A percentile compares a stretch with the other conserved stretches of the same genome.
Conservation (phyloP, 2,113 vertebrate species). For the Euleptes europaea region DNA sequence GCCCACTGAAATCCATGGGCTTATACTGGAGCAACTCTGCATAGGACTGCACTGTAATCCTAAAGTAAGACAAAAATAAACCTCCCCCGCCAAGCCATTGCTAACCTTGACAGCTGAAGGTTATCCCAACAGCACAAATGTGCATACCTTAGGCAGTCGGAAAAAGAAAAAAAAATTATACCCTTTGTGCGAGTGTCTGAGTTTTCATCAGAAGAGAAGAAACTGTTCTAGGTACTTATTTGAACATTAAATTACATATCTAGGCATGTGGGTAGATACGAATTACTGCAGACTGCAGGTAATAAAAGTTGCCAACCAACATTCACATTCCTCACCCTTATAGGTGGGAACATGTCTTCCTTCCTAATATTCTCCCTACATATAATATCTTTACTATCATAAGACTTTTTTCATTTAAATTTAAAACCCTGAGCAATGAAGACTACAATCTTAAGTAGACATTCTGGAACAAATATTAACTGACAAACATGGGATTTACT, state of each 20-base stretch:
- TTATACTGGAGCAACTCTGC: no score
- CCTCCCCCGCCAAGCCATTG: not conserved
- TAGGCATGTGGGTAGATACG: not conserved
- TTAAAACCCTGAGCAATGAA: not conserved
- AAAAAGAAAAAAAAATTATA: not conserved
- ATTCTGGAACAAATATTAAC: not conserved
- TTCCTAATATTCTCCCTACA: not conserved
- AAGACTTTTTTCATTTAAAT: not conserved
- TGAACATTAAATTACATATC: slow-evolving; percentile 8
- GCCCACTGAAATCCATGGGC: no score
- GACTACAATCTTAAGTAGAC: not conserved
- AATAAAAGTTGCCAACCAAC: not conserved
- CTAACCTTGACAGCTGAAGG: not conserved
- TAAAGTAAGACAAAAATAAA: slow-evolving; percentile 38
- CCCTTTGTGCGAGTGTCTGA: slow-evolving; percentile 8
- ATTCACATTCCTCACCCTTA: slow-evolving; percentile 2
- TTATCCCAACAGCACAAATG: not conserved
- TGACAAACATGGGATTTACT: not conserved
- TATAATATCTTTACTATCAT: not conserved
- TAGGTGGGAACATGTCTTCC: not conserved
- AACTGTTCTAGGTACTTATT: not conserved
- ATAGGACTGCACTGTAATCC: no score
- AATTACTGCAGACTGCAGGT: not conserved
- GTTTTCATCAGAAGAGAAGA: not conserved
- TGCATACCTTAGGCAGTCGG: not conserved